Percentiles rank a stretch among this genome's conserved stretches.
phyloP scores from a whole-genome alignment of 2,113 vertebrate genomes.

The Cololabis saira region DNA sequence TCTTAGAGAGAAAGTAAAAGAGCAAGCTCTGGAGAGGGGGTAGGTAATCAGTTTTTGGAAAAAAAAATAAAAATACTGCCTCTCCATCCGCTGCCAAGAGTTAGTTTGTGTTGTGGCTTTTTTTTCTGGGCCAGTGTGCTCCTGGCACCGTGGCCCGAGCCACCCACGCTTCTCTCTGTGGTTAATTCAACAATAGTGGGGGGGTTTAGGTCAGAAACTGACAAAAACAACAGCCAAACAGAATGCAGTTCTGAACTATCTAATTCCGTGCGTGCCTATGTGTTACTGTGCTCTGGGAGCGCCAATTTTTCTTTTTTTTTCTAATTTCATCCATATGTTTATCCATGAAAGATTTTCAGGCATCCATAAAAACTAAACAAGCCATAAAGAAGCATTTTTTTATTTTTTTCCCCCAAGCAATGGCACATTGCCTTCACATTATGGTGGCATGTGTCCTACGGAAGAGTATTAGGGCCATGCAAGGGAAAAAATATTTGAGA shows the following conservation, averaged over 20 bases:
- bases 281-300: slow-evolving; percentile 18
- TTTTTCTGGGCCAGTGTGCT: slow-evolving; percentile 41
- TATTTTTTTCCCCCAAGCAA: slow-evolving; percentile 36
- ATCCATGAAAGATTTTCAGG: slow-evolving; percentile 59
- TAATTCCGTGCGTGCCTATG: slow-evolving; percentile 19
- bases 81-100: slow-evolving; percentile 63
- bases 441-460: slow-evolving; percentile 58
- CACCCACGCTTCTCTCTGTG: slow-evolving; percentile 43
- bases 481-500: too few species aligned
- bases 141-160: slow-evolving; percentile 48
- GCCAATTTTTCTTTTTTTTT: slow-evolving; percentile 14
- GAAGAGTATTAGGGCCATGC: too few species aligned
- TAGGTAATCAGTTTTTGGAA: slow-evolving; percentile 74
- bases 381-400: slow-evolving; percentile 64
- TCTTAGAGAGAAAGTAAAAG: slow-evolving; percentile 42
- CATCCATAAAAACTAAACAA: neutral
- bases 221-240: slow-evolving; percentile 63
- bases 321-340: slow-evolving; percentile 67
- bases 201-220: slow-evolving; percentile 55
- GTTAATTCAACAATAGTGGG: slow-evolving; percentile 66
- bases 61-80: slow-evolving; percentile 69
- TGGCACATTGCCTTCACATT: slow-evolving; percentile 62
- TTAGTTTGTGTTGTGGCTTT: slow-evolving; percentile 69
- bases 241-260: slow-evolving; percentile 28
- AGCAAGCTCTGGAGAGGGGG: slow-evolving; percentile 29